Evolutionary conservation across 2,113 vertebrate genomes (phyloP).

Genomic region (Gyps fulvus): DNA sequence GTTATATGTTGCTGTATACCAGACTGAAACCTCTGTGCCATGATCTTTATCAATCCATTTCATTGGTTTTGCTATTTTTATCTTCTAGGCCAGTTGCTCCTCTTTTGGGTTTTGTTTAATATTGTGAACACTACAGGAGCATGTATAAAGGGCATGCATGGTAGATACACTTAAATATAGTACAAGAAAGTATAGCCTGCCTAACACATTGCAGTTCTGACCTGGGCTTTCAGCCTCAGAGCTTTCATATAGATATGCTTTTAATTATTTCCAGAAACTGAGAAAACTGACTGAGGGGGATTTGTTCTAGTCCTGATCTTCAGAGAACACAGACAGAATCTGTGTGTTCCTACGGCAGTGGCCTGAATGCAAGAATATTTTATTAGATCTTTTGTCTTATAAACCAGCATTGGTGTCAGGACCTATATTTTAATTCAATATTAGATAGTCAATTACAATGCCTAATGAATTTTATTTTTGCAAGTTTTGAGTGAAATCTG

Average conservation of each 20-base stretch:
- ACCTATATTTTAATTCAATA: neutral
- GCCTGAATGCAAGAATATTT: neutral
- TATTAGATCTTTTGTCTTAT: neutral
- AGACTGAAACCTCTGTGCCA: neutral
- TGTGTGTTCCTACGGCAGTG: neutral
- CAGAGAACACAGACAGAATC: neutral
- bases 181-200: neutral
- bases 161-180: neutral
- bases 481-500: neutral
- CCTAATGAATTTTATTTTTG: neutral
- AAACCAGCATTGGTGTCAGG: neutral
- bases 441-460: neutral
- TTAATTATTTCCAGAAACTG: neutral
- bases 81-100: neutral
- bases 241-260: neutral
- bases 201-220: neutral
- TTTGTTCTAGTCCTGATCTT: neutral
- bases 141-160: neutral
- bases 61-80: neutral
- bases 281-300: neutral
- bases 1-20: neutral
- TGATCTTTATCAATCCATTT: neutral
- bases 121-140: neutral
- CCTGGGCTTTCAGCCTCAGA: neutral
- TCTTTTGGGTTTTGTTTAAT: neutral